A percentile compares a stretch with the other conserved stretches of the same genome.
These are phyloP conservation scores for Drosophila lacteicornis DNA, from an alignment of 1,140 invertebrate species.

Conservation along the genomic window DNA sequence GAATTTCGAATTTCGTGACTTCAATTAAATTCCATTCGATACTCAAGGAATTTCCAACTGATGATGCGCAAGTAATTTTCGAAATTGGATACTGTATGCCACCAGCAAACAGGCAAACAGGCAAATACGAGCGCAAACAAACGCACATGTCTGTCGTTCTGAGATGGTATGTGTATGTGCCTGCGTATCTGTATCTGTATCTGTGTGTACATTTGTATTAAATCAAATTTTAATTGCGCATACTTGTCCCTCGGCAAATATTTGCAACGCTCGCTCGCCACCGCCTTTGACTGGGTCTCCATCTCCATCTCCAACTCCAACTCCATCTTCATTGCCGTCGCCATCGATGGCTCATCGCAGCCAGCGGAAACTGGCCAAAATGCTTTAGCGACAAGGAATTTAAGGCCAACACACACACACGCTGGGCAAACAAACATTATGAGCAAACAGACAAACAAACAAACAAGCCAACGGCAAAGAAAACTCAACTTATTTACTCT, in stretches of 20 bases:
- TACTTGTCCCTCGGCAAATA: constrained; percentile 81
- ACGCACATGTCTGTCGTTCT: constrained; percentile 30
- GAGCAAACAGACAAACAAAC: constrained; percentile 67
- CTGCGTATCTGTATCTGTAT: constrained; percentile 13
- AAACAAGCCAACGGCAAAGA: constrained; percentile 38
- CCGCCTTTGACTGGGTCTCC: constrained; percentile 70
- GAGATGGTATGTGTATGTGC: constrained; percentile 1
- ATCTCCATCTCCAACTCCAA: not conserved
- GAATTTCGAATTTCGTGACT: constrained; percentile 60
- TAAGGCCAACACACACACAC: constrained; percentile 59
- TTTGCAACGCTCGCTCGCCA: constrained; percentile 70
- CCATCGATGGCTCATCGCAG: constrained; percentile 10
- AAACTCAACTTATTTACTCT: constrained; percentile 27
- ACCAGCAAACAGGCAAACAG: constrained; percentile 77
- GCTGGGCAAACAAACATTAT: constrained; percentile 72
- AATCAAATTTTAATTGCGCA: constrained; percentile 84
- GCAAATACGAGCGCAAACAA: constrained; percentile 49
- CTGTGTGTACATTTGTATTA: constrained; percentile 75
- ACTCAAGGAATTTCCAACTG: constrained; percentile 80
- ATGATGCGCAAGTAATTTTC: constrained; percentile 82
- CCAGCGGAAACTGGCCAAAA: constrained; percentile 46
- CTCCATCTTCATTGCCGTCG: not conserved
- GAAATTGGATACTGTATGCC: constrained; percentile 81
- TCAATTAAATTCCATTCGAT: constrained; percentile 84
- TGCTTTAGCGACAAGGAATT: constrained; percentile 78